Conservation (phyloP, 2,888 invertebrate genomes). For the Pandemis corylana region DNA sequence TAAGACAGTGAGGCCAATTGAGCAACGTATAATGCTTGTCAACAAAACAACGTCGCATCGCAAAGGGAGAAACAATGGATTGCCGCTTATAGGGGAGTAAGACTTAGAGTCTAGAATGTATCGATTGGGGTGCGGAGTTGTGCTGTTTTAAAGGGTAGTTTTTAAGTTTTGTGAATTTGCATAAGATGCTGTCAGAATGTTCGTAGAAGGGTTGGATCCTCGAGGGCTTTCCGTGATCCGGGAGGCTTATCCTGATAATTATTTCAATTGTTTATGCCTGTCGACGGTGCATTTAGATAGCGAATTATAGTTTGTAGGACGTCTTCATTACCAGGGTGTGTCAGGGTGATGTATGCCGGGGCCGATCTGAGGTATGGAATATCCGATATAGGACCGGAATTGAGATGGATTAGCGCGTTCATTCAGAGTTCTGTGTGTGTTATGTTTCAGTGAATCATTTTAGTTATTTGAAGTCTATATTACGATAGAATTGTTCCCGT, state of each 20-base stretch:
- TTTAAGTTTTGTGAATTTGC: slow-evolving; percentile 79
- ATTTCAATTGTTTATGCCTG: slow-evolving; percentile 85
- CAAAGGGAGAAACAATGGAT: slow-evolving; percentile 38
- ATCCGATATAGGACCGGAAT: slow-evolving; percentile 51
- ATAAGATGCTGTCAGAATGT: slow-evolving; percentile 80
- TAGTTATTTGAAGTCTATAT: neutral
- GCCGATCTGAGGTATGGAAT: slow-evolving; percentile 49
- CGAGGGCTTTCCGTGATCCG: slow-evolving; percentile 80
- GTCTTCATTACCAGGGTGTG: slow-evolving; percentile 77
- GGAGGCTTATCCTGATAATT: slow-evolving; percentile 83
- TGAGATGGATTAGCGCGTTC: slow-evolving; percentile 57
- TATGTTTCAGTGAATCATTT: neutral
- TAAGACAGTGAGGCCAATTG: slow-evolving; percentile 74
- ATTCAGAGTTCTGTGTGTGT: neutral
- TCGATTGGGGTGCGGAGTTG: slow-evolving; percentile 47
- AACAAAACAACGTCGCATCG: slow-evolving; percentile 49
- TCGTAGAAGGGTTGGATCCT: slow-evolving; percentile 81
- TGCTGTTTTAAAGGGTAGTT: slow-evolving; percentile 43
- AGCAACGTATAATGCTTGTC: slow-evolving; percentile 67
- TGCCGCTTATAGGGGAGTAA: slow-evolving; percentile 21
- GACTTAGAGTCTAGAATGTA: slow-evolving; percentile 43
- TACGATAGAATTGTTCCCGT: neutral
- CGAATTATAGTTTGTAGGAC: slow-evolving; percentile 82
- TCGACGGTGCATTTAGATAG: slow-evolving; percentile 84
- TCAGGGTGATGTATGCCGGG: slow-evolving; percentile 73